A percentile compares a stretch with the other conserved stretches of the same genome.
Evolutionary conservation across 1,140 invertebrate genomes (phyloP).

Genomic region (Hylaeus anthracinus): DNA sequence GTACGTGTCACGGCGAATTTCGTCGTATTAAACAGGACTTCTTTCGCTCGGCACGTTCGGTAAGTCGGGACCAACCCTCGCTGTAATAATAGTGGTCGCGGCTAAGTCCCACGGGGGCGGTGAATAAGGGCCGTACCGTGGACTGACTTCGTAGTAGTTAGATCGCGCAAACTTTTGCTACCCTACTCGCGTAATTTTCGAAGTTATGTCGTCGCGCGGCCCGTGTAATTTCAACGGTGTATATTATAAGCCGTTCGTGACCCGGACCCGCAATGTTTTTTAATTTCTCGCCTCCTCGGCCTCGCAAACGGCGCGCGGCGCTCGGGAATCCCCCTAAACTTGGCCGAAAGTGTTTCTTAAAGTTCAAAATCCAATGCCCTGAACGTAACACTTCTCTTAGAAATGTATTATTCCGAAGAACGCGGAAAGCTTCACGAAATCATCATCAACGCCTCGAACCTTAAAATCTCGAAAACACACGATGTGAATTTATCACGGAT

Average conservation of each 20-base stretch:
- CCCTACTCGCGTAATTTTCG: constrained; percentile 70
- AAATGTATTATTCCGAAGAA: no score
- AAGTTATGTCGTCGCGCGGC: constrained; percentile 67
- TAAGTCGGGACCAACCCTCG: constrained; percentile 57
- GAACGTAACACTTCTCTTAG: not conserved
- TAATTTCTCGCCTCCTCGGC: constrained; percentile 40
- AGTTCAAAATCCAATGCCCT: no score
- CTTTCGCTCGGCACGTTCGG: constrained; percentile 65
- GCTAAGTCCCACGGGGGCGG: constrained; percentile 66
- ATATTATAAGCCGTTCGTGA: constrained; percentile 67
- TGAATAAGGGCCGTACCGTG: constrained; percentile 72
- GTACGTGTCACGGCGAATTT: constrained; percentile 62
- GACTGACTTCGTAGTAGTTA: constrained; percentile 69
- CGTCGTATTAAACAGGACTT: constrained; percentile 67
- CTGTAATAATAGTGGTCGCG: constrained; percentile 61
- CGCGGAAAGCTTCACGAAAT: constrained; percentile 6
- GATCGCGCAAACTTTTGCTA: constrained; percentile 69
- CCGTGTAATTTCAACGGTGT: constrained; percentile 66
- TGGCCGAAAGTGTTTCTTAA: no score
- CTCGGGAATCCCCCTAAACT: no score
- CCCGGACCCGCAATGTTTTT: constrained; percentile 62
- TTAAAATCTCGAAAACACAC: constrained; percentile 11
- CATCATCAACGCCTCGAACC: constrained; percentile 11
- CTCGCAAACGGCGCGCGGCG: no score
- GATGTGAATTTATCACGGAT: constrained; percentile 36